Base-by-base conservation (phyloP, 2,113 vertebrate genomes). In the Stigmatopora argus region DNA sequence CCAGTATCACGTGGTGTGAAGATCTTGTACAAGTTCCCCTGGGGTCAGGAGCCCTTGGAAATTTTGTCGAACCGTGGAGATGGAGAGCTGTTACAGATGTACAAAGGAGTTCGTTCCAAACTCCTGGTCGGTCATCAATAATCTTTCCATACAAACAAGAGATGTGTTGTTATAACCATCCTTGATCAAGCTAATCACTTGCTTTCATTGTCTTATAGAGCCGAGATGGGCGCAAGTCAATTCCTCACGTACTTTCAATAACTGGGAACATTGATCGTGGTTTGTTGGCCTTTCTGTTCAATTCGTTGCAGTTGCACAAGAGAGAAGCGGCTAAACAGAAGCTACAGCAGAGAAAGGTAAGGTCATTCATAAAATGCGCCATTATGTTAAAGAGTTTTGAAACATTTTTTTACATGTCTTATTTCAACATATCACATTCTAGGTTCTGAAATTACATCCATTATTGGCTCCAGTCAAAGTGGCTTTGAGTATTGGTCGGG, bases 381-480 rank as follows among this genome's bases (percentile, higher is more conserved):
- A 21, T 64, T 31, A 26, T 31, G 47, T 48, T n/a, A 1, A 52
- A 11, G 1, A 17, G 17, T 8, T 17, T 64, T 49, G 10, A 49
- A 49, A 48, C 14, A 63, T 48, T 31, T 46, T 7, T 63, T 12
- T 10, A 9, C 12, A 13, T 60, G 1, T 19, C 5, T 60, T 38
- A n/a, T 41, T 61, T 45, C 12, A 4, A 31, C 53, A 31, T 56
- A 13, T 9, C 67, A 41, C 45, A 68, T 77, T 78, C 62, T 74
- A 98, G 97, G 96, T 98, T 18, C 89, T 99, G 77, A 98, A 95
- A 81, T 90, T 99, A 69, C 96, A 99, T 80, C 95, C 97, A 44
- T 89, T 88, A 65, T 86, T 99, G 80, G 89, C 93, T 5, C 97
- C 96, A 12, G 57, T 98, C 31, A 99, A 97, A 88, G 92, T 97